Evolutionary conservation across 2,888 invertebrate genomes (phyloP), one percentile per base, ranked within the genome.

Genomic region (Xestia sexstrigata): DNA sequence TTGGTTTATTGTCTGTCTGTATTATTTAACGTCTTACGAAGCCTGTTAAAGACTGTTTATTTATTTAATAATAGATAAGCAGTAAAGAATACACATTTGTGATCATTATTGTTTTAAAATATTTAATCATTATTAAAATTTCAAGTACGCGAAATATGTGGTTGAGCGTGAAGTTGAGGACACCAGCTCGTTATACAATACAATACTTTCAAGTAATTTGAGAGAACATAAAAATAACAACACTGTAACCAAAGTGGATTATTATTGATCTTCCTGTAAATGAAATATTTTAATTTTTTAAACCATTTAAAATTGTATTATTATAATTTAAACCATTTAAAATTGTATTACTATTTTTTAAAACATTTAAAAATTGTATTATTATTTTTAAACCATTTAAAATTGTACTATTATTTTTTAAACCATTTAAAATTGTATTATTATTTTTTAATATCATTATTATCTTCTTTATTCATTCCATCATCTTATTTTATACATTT

Each of bases 41-140:
- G n/a, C 23, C 8, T 52, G 65, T 23, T 69, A 39, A 47, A 39
- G 4, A 13, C 15, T 42, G 60, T 81, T 83, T 62, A 63, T 60
- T 69, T 68, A 7, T 63, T 78, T 15, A 26, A 39, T 68, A 67
- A 26, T 62, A 35, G 35, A 63, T 70, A 4, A 30, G n/a, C 49
- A 49, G 45, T 66, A 35, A 74, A 62, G 5, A 15, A 23, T 52
- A 0, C 6, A 23, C 17, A 66, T 42, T 58, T 23, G 63, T 42
- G 8, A 15, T 39, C 15, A 11, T 81, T 11, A 6, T 65, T 81
- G 20, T 60, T 42, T 39, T 62, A 17, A 79, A 49, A 49, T 23
- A n/a, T 8, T 30, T 42, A 1, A 60, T 35, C 3, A 15, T n/a
- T n/a, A n/a, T n/a, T 55, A 11, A 11, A 55, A 0, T 23, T 23